These are phyloP conservation scores for Sarcophilus harrisii DNA, from an alignment of 2,797 vertebrate species.

Conservation along the genomic window DNA sequence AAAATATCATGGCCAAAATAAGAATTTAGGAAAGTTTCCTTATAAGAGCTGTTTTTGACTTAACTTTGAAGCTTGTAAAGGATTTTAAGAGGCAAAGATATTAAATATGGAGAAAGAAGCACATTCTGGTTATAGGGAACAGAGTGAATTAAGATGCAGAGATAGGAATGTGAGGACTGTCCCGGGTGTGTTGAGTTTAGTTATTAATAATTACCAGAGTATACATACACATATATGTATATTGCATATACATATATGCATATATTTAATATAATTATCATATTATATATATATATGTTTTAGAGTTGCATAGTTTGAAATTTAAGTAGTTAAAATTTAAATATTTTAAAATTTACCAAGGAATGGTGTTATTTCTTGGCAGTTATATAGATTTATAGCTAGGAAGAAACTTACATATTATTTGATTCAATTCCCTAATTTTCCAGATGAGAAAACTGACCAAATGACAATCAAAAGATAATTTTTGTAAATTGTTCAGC, in stretches of 20 bases:
- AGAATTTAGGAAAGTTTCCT: background rate
- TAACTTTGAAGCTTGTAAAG: background rate
- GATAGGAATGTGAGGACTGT: background rate
- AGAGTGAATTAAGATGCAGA: background rate
- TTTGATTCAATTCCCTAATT: background rate
- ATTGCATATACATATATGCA: too few species aligned
- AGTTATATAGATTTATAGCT: background rate
- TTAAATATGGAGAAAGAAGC: background rate
- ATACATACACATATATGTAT: background rate
- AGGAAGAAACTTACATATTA: background rate
- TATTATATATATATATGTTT: background rate
- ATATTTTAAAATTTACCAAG: background rate
- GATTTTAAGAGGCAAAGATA: background rate
- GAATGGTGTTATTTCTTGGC: background rate
- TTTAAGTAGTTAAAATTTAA: background rate
- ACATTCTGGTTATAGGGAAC: background rate
- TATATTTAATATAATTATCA: too few species aligned
- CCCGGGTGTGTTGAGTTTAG: background rate
- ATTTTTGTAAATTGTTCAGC: background rate
- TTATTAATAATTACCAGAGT: background rate
- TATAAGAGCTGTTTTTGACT: background rate
- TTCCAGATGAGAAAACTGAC: background rate
- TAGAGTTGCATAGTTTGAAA: background rate
- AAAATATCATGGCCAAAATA: background rate
- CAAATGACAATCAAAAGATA: background rate